These are phyloP conservation scores for Spongilla lacustris DNA, from an alignment of 37 sponge, comb jelly and placozoan genomes.

Conservation along the genomic window DNA sequence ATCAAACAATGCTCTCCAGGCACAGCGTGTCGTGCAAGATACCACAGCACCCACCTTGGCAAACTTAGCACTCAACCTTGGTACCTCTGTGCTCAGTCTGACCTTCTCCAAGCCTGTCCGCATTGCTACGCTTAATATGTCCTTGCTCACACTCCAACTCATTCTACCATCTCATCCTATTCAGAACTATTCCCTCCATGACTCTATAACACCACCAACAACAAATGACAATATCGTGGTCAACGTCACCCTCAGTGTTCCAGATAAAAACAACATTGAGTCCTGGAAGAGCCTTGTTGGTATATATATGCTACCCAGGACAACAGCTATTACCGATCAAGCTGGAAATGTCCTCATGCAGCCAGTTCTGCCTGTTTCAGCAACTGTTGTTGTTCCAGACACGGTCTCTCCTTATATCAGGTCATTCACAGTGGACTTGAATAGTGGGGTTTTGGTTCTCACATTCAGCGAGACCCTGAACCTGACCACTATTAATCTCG, in stretches of 20 bases:
- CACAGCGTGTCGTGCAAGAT: constrained; percentile 52
- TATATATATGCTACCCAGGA: constrained; percentile 36
- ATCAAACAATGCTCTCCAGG: constrained; percentile 30
- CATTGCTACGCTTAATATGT: constrained; percentile 19
- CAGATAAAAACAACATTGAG: constrained; percentile 71
- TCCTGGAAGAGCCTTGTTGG: constrained; percentile 23
- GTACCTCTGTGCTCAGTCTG: constrained; percentile 49
- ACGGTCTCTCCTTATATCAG: constrained; percentile 64
- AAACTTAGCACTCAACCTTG: constrained; percentile 78
- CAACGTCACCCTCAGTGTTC: constrained; percentile 31
- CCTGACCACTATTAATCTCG: constrained; percentile 45
- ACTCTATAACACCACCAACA: background rate
- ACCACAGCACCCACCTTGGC: constrained; percentile 68
- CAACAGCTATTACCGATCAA: constrained; percentile 63
- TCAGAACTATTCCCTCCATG: background rate
- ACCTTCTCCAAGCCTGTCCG: constrained; percentile 60
- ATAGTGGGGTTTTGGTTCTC: constrained; percentile 64
- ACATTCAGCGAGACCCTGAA: constrained; percentile 84
- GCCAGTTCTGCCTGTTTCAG: background rate
- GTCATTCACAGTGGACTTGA: constrained; percentile 77
- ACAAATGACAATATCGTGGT: constrained; percentile 56
- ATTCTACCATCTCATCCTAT: background rate
- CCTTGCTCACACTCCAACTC: constrained; percentile 25
- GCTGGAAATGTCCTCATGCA: constrained; percentile 52
- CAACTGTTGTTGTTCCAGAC: constrained; percentile 46